Conservation (phyloP, 2,888 invertebrate species). For the Heliconius cydno region DNA sequence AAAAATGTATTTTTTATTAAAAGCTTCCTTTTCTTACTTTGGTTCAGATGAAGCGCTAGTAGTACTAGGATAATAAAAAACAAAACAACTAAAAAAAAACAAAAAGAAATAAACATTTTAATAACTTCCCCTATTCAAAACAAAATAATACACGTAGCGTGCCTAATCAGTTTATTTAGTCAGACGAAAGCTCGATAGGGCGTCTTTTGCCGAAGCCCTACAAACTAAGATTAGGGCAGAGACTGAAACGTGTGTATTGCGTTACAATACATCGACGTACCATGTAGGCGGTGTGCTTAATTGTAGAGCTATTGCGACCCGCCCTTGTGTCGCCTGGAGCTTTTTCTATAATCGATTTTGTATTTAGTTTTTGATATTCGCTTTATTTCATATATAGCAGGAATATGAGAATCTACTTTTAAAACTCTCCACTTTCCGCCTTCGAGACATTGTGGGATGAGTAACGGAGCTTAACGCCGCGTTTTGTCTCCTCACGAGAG, state of each 20-base stretch:
- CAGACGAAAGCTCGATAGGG: slow-evolving; percentile 44
- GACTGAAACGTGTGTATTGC: slow-evolving; percentile 38
- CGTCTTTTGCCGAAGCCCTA: slow-evolving; percentile 45
- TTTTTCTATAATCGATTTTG: not conserved
- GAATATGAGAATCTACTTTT: not conserved
- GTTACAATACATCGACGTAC: slow-evolving; percentile 34
- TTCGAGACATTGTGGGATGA: too few relatives aligned
- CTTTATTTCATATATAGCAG: too few relatives aligned
- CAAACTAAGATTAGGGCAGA: slow-evolving; percentile 43
- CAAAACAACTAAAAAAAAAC: too few relatives aligned
- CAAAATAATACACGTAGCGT: slow-evolving; percentile 3
- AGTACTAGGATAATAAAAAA: too few relatives aligned
- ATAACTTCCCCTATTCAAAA: slow-evolving; percentile 2
- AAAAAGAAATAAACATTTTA: not conserved
- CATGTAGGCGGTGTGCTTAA: slow-evolving; percentile 11
- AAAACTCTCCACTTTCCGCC: not conserved
- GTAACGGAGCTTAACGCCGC: not conserved
- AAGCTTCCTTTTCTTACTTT: not conserved
- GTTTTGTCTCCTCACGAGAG: not conserved
- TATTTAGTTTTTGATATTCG: too few relatives aligned
- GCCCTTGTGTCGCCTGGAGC: not conserved
- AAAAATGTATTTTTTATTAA: not conserved
- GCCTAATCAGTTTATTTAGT: slow-evolving; percentile 43
- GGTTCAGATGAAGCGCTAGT: not conserved
- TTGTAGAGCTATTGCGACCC: slow-evolving; percentile 7